Base-by-base conservation (phyloP, 30 jellyfish, hydroid and myxozoan genomes). In the Clytia hemisphaerica region DNA sequence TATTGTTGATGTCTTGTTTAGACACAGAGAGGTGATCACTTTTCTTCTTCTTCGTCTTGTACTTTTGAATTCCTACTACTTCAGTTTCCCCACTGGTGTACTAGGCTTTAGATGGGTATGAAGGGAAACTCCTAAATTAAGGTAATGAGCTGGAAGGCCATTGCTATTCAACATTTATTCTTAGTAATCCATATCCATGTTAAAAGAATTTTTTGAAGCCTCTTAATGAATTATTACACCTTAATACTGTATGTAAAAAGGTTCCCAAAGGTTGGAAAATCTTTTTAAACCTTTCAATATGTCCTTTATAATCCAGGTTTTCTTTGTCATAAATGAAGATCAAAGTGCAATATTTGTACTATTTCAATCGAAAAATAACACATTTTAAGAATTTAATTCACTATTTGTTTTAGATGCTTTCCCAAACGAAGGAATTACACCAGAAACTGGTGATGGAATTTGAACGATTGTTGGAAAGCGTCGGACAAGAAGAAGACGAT, bases 1-100 rank as follows among this genome's bases (percentile, higher is more conserved):
- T 19, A 84, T 88, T 6, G 55, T 88, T 31, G 93, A 79, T 29
- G 58, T 62, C 37, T 59, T 88, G 28, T 37, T 88, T 7, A 79
- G 80, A 69, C 72, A 80, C 48, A 54, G 83, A 33, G 51, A 48
- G 61, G 97, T 88, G 63, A 60, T 85, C 47, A 28, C 4, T 1
- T 14, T 22, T 16, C 12, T 22, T 27, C 10, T 58, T 9, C 31
- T 58, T 42, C n/a, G 12, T 42, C 53, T 12, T 42, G n/a, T 42
- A 42, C n/a, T 42, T n/a, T 9, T n/a, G n/a, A 42, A n/a, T 9
- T 42, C 12, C 53, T n/a, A 42, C 53, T n/a, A 42, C 12, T n/a
- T 42, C 12, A 42, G 53, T 42, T 42, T 42, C 15, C 12, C n/a
- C n/a, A 9, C n/a, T 9, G n/a, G n/a, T 9, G 12, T 42, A 9